Conservation (phyloP, 2,888 invertebrate species). For the Megastigmus dorsalis region DNA sequence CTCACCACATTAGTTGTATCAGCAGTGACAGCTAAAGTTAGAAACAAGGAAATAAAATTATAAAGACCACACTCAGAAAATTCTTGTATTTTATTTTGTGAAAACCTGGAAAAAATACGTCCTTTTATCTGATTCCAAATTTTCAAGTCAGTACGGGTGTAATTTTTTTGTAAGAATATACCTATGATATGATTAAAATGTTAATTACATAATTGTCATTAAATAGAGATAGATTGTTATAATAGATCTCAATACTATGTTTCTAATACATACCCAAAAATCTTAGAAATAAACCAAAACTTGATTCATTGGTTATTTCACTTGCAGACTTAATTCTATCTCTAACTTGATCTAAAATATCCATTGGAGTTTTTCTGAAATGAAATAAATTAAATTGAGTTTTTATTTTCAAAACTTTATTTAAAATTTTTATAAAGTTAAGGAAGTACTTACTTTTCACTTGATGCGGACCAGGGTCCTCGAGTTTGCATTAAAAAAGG, state of each 20-base stretch:
- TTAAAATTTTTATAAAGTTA: not conserved
- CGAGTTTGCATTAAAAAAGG: conserved; percentile 75
- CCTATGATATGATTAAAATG: conserved; percentile 60
- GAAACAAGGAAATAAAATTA: conserved; percentile 76
- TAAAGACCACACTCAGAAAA: conserved; percentile 77
- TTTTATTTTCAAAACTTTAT: not conserved
- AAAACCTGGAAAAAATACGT: conserved; percentile 78
- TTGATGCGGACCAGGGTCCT: conserved; percentile 71
- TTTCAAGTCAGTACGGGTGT: conserved; percentile 64
- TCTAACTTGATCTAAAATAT: conserved; percentile 71
- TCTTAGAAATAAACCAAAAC: conserved; percentile 75
- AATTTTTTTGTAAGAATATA: conserved; percentile 67
- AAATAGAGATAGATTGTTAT: not conserved
- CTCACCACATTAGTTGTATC: conserved; percentile 73
- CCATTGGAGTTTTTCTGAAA: conserved; percentile 63
- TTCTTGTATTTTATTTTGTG: conserved; percentile 76
- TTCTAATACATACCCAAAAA: conserved; percentile 74
- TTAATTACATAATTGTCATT: conserved; percentile 58
- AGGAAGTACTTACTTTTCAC: conserved; percentile 73
- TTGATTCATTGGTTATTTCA: conserved; percentile 71
- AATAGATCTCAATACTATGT: too few relatives aligned
- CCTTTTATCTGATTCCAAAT: conserved; percentile 77
- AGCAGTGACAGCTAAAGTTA: conserved; percentile 73
- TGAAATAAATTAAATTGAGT: conserved; percentile 15
- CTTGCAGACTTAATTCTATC: conserved; percentile 66